Evolutionary conservation across 2,113 vertebrate species (phyloP).

Genomic region (Phalacrocorax carbo): DNA sequence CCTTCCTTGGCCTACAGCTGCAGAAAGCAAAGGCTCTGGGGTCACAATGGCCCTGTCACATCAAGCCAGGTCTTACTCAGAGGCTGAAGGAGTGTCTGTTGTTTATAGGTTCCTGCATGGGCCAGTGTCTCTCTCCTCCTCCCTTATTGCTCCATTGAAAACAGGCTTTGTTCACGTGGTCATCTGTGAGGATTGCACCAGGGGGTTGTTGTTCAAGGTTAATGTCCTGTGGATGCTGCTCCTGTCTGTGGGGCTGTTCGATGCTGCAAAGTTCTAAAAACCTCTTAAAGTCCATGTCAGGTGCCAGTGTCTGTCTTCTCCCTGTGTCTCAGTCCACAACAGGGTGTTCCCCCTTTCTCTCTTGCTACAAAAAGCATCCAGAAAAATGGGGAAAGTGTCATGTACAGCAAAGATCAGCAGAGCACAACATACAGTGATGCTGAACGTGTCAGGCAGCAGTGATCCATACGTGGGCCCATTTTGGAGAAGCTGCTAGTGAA

Average conservation of each 20-base stretch:
- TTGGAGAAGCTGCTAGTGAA: background rate
- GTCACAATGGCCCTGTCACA: accelerated
- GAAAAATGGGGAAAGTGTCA: background rate
- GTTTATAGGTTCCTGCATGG: background rate
- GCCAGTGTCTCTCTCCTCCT: background rate
- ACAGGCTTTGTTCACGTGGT: background rate
- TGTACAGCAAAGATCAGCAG: accelerated
- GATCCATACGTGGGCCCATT: accelerated
- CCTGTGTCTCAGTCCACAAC: background rate
- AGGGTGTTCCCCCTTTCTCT: background rate
- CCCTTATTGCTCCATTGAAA: background rate
- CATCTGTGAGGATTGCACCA: background rate
- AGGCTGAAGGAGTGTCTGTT: background rate
- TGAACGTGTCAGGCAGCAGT: accelerated
- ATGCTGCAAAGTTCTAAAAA: background rate
- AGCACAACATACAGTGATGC: accelerated
- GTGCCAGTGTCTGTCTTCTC: background rate
- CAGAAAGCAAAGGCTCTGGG: background rate
- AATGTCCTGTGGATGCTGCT: background rate
- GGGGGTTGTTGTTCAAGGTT: background rate
- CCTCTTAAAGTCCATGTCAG: background rate
- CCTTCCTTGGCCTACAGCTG: background rate
- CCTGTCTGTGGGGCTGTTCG: background rate
- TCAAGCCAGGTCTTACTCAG: background rate
- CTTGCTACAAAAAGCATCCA: background rate